Conservation (phyloP, 2,113 vertebrate genomes). For the Gopherus evgoodei region DNA sequence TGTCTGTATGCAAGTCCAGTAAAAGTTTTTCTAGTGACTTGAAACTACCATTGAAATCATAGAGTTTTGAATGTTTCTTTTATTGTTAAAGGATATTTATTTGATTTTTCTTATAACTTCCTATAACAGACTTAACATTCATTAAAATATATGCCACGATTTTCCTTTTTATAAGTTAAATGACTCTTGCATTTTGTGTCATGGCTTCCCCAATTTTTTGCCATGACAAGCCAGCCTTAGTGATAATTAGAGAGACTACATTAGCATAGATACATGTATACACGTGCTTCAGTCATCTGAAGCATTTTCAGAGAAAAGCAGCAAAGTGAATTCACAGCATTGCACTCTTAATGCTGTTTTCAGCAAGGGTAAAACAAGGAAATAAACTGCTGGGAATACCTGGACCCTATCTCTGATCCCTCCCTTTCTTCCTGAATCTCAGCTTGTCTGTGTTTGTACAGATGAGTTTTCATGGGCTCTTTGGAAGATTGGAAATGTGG, state of each 20-base stretch:
- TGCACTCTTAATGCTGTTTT: slow-evolving; percentile 1
- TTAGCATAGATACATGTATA: slow-evolving; percentile 62
- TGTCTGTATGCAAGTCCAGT: neutral
- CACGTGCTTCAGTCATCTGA: neutral
- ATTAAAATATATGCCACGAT: slow-evolving; percentile 17
- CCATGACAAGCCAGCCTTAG: slow-evolving; percentile 32
- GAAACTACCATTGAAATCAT: neutral
- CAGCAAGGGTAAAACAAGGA: neutral
- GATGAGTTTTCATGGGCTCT: neutral
- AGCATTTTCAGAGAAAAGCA: slow-evolving; percentile 14
- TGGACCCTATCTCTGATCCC: neutral
- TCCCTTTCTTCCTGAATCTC: accelerated
- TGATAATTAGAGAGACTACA: slow-evolving; percentile 50
- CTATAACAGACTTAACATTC: neutral
- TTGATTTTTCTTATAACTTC: slow-evolving; percentile 32
- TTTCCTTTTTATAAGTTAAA: slow-evolving; percentile 27
- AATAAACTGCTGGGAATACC: neutral
- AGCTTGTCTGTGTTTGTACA: neutral
- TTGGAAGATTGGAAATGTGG: slow-evolving; percentile 9
- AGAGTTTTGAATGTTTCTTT: neutral
- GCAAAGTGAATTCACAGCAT: neutral
- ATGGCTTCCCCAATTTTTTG: slow-evolving; percentile 24
- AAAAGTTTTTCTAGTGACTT: neutral
- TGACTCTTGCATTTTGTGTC: slow-evolving; percentile 28
- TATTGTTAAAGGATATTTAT: slow-evolving; percentile 7